Evolutionary conservation across 2,888 invertebrate genomes (phyloP), one percentile per base, ranked within the genome.

Genomic region (Andrena dorsata): DNA sequence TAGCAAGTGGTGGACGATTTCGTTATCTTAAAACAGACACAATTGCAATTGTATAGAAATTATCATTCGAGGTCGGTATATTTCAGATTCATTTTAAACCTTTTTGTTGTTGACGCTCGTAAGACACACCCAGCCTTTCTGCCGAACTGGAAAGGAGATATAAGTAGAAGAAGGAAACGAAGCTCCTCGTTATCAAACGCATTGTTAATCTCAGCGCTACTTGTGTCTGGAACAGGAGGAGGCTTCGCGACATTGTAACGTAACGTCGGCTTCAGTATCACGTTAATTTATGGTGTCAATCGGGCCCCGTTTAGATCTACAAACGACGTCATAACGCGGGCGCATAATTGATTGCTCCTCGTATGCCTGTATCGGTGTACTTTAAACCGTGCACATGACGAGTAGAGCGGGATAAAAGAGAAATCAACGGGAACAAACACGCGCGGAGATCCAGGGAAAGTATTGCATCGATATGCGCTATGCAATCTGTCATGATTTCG

Each of bases 311-410:
- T 41, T 56, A 72, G 63, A 63, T 56, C n/a, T 10, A 49, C n/a
- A 64, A 28, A 5, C n/a, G 23, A 1, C 26, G 32, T 16, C 20
- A 26, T 2, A 26, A 35, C 2, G 28, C 2, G 7, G 23, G 23
- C 35, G 23, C 4, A 68, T 1, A 23, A 16, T 30, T 32, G 53
- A 32, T 30, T 13, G 6, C 41, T 28, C 10, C 0, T 23, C 23
- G 16, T 6, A 30, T 2, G 20, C 30, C 60, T 63, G 63, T 51
- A 20, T 70, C 49, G 20, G 49, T 49, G 70, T 61, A 70, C 51
- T 51, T n/a, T 51, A 51, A 20, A 20, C 41, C 8, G 20, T 51
- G 20, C 20, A 20, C 1, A 20, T 8, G 7, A n/a, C 51, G 41
- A 41, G 41, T 16, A 41, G 41, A 41, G 41, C 23, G 23, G 10